Evolutionary conservation across 2,113 vertebrate genomes (phyloP).

Genomic region (Siniperca chuatsi): DNA sequence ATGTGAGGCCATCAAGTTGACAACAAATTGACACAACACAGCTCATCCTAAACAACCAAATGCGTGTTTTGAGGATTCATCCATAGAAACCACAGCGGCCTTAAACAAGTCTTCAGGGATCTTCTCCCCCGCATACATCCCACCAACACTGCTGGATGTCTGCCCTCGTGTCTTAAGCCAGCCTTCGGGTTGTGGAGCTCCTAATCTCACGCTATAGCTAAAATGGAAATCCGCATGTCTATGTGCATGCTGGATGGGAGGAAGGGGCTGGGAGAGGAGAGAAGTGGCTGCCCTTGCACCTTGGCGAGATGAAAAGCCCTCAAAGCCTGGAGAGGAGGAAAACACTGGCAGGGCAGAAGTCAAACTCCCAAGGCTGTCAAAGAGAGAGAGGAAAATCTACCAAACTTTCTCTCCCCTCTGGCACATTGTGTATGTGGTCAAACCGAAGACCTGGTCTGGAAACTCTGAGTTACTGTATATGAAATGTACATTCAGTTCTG

Average conservation of each 20-base stretch:
- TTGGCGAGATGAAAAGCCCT: slow-evolving; percentile 83
- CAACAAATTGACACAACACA: slow-evolving; percentile 57
- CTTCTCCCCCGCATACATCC: slow-evolving; percentile 73
- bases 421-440: slow-evolving; percentile 68
- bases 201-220: slow-evolving; percentile 73
- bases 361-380: slow-evolving; percentile 77
- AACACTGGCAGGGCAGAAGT: slow-evolving; percentile 82
- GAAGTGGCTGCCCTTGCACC: slow-evolving; percentile 82
- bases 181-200: slow-evolving; percentile 76
- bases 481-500: slow-evolving; percentile 50
- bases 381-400: slow-evolving; percentile 55
- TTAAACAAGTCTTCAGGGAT: slow-evolving; percentile 74
- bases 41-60: slow-evolving; percentile 61
- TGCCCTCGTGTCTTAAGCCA: slow-evolving; percentile 77
- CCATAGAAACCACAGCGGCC: slow-evolving; percentile 63
- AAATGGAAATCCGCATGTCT: slow-evolving; percentile 80
- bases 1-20: slow-evolving; percentile 61
- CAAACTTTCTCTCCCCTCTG: slow-evolving; percentile 78
- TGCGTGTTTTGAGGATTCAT: slow-evolving; percentile 66
- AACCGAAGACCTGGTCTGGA: slow-evolving; percentile 57
- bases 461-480: slow-evolving; percentile 62
- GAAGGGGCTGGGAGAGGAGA: slow-evolving; percentile 66
- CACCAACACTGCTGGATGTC: slow-evolving; percentile 74
- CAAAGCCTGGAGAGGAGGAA: slow-evolving; percentile 78
- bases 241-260: slow-evolving; percentile 49